These are phyloP conservation scores for Onychostruthus taczanowskii DNA, from an alignment of 2,113 vertebrate genomes.

Conservation along the genomic window DNA sequence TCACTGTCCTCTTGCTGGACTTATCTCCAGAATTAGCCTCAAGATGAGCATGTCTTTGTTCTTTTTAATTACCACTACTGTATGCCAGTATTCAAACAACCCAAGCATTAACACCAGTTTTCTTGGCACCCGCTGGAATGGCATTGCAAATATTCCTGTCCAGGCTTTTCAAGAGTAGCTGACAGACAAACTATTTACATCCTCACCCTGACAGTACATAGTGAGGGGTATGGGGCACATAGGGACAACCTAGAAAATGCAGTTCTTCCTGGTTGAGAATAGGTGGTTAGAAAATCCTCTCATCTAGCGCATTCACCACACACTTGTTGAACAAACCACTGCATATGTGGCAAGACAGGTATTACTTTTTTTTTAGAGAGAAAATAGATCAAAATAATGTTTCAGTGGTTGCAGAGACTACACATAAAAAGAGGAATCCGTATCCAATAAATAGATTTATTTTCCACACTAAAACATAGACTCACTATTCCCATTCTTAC, in stretches of 20 bases:
- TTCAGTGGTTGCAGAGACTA: neutral
- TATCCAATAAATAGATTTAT: too few relatives aligned
- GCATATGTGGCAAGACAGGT: neutral
- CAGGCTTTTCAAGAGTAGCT: neutral
- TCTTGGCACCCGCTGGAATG: neutral
- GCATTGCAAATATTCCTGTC: neutral
- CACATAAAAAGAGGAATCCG: neutral
- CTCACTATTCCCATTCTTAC: neutral
- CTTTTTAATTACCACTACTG: neutral
- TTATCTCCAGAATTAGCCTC: neutral
- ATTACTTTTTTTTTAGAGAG: neutral
- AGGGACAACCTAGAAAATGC: neutral
- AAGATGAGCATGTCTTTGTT: neutral
- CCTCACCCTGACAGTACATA: neutral
- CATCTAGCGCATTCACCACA: neutral
- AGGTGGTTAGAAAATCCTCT: neutral
- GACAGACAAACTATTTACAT: neutral
- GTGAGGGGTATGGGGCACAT: neutral
- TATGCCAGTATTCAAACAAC: neutral
- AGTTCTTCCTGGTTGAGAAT: neutral
- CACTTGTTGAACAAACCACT: neutral
- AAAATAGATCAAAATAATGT: neutral
- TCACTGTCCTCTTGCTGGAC: neutral
- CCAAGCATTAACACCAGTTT: neutral
- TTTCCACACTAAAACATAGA: neutral